Evolutionary conservation across 2,888 invertebrate genomes (phyloP), one percentile per base, ranked within the genome.

Genomic region (Epinotia bilunana): DNA sequence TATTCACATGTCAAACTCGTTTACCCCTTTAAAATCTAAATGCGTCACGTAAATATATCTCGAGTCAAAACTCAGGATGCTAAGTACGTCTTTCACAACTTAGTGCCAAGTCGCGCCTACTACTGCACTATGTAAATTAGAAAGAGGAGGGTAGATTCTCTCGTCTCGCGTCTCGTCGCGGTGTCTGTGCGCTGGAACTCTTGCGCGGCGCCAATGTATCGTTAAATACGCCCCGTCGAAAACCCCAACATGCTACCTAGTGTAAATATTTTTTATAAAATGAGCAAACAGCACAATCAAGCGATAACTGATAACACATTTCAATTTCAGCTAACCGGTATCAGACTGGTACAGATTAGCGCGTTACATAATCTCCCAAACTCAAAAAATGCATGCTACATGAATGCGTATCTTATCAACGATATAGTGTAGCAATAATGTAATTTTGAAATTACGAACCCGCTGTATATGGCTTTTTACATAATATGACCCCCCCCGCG

Each of bases 291-390:
- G 33, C 60, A 67, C 60, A 75, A 74, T 74, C 65, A 63, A 18
- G 64, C 53, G 74, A 75, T 75, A 68, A 73, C 71, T 39, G 74
- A 75, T 75, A 68, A 73, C 71, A 49, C 49, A 55, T 71, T 79
- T 80, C 78, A 83, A 82, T 87, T 86, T 79, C 77, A 80, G 80
- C 16, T 76, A 77, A 82, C 78, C 72, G 79, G 79, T 82, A 84
- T 84, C 83, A 77, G 78, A 79, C 80, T 81, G 78, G 81, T 78
- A 77, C 78, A 80, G 77, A 74, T 70, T 81, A 80, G 79, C 46
- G n/a, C 81, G 78, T 82, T 80, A 53, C 53, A 53, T 53, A 78
- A 78, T 76, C 74, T 63, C 61, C 70, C 28, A 68, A 76, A 73
- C 72, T 76, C 74, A 73, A 74, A 77, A 78, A 62, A 18, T 60